These are phyloP conservation scores for Leuciscus waleckii DNA, from an alignment of 2,797 vertebrate genomes.

Conservation along the genomic window DNA sequence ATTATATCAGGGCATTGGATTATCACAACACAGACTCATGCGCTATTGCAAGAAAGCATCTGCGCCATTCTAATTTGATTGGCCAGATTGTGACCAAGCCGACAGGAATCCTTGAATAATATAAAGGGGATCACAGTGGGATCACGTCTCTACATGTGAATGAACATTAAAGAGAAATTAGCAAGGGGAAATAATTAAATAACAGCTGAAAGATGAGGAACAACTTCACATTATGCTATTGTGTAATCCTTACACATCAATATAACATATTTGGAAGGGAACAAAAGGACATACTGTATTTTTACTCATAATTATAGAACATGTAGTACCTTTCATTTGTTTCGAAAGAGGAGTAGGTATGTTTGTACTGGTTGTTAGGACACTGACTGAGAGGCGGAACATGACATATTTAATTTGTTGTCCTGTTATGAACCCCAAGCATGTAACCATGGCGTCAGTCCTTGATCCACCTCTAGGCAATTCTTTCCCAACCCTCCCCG, in stretches of 20 bases:
- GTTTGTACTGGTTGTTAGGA: neutral
- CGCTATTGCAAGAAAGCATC: slow-evolving; percentile 56
- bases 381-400: neutral
- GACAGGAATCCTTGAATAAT: slow-evolving; percentile 26
- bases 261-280: neutral
- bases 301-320: neutral
- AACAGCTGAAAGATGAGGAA: neutral
- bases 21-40: slow-evolving; percentile 66
- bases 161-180: neutral
- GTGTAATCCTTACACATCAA: neutral
- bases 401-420: slow-evolving; percentile 2
- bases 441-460: neutral
- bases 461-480: neutral
- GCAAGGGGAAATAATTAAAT: neutral
- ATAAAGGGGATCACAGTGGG: slow-evolving; percentile 34
- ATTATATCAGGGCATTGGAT: slow-evolving; percentile 63
- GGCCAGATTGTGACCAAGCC: slow-evolving; percentile 51
- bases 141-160: slow-evolving; percentile 23
- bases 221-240: neutral
- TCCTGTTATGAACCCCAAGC: slow-evolving; percentile 3
- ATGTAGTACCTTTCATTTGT: neutral
- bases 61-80: slow-evolving; percentile 60
- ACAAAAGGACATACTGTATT: neutral
- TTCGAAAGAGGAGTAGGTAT: neutral
- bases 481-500: neutral